Base-by-base conservation (phyloP, 2,888 invertebrate genomes). In the Thysanoteuthis rhombus region DNA sequence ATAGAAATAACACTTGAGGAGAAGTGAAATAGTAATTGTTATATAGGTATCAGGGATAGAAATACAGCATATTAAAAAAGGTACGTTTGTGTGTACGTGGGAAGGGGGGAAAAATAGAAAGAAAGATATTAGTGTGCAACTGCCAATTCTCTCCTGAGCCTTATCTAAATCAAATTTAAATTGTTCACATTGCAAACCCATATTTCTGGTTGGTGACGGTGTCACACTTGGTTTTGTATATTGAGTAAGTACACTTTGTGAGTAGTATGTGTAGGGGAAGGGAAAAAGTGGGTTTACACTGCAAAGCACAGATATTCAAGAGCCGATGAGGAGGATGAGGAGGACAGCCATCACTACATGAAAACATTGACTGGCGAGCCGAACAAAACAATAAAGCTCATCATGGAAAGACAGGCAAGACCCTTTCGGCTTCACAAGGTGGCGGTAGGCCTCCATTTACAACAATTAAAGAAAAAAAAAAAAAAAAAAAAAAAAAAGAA, bases 331-430 rank as follows among this genome's bases (percentile, higher is more conserved):
- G 36, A 75, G 12, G 75, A n/a, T n/a, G 36, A 36, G 12, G 75
- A n/a, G 75, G 36, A 36, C 75, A 75, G 75, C n/a, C 75, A 75
- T 75, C n/a, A 75, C n/a, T 75, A n/a, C n/a, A 75, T 75, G n/a
- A n/a, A 75, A n/a, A 75, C 75, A 75, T 75, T 75, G 75, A n/a
- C n/a, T 75, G 75, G 75, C 75, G 75, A 75, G n/a, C n/a, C 75
- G 75, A 75, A 75, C 3, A 75, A 75, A 75, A 75, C 19, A 75
- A 75, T 36, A 75, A 75, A 75, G 75, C 75, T 75, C 75, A 75
- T 75, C 36, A 19, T 75, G 75, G 75, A 32, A 39, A 91, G 91
- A 91, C 40, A 42, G 40, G 42, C 91, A 91, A 12, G 8, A 39
- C 91, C 42, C 19, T 91, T 91, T 39, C 4, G 91, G 42, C 39